Evolutionary conservation across 1,140 invertebrate genomes (phyloP).

Genomic region (Drosophila equinoxialis): DNA sequence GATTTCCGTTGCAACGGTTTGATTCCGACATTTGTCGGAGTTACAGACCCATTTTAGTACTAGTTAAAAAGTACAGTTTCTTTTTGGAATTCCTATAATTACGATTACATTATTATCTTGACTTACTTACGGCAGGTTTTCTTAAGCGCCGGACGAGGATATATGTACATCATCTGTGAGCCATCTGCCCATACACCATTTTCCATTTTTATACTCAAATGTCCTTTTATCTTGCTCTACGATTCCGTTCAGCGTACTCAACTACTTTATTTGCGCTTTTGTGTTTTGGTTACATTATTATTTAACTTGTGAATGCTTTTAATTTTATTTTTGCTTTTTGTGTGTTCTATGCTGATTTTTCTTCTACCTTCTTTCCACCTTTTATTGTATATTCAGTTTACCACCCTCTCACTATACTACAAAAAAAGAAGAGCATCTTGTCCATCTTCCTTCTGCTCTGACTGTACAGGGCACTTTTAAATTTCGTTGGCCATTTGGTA

Average conservation of each 20-base stretch:
- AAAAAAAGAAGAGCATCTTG: constrained; percentile 30
- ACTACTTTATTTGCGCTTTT: constrained; percentile 60
- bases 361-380: constrained; percentile 15
- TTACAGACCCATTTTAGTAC: too few species aligned
- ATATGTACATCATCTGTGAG: constrained; percentile 4
- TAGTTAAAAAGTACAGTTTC: too few species aligned
- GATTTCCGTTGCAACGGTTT: too few species aligned
- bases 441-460: constrained; percentile 25
- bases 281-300: constrained; percentile 52
- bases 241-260: constrained; percentile 25
- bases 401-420: neutral
- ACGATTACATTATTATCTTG: too few species aligned
- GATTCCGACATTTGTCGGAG: too few species aligned
- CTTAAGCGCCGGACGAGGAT: too few species aligned
- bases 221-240: neutral
- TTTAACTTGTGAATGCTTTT: constrained; percentile 55
- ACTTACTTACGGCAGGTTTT: too few species aligned
- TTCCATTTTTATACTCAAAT: constrained; percentile 8
- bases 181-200: constrained; percentile 6
- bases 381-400: constrained; percentile 43
- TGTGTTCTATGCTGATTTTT: constrained; percentile 53
- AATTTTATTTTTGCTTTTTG: constrained; percentile 48
- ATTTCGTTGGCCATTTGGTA: constrained; percentile 68
- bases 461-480: constrained; percentile 52
- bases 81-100: too few species aligned